Percentiles rank a stretch among this genome's conserved stretches.
Conservation (phyloP, 92 coral and sea anemone species). For the Epizoanthus illoricatus region DNA sequence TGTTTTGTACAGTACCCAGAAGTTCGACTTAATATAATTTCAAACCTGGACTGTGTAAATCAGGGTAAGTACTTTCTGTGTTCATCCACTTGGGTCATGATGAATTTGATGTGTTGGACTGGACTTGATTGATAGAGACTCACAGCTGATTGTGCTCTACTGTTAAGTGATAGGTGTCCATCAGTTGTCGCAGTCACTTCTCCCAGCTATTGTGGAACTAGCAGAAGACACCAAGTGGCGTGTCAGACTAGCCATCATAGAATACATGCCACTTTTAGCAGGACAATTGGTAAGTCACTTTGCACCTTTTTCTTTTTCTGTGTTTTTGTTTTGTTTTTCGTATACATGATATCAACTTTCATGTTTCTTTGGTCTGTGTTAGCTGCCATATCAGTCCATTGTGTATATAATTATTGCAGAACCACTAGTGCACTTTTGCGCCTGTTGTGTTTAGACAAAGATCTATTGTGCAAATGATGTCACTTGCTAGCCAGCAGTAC, state of each 20-base stretch:
- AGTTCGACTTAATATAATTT: slow-evolving; percentile 93
- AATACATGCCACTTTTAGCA: slow-evolving; percentile 98
- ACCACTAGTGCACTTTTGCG: too few relatives aligned
- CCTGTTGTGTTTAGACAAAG: too few relatives aligned
- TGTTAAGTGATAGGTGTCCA: slow-evolving; percentile 86
- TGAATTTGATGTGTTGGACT: too few relatives aligned
- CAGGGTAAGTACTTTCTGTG: slow-evolving; percentile 64
- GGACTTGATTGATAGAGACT: neutral
- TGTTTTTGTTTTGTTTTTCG: too few relatives aligned
- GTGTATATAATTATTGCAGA: too few relatives aligned
- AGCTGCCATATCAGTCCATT: too few relatives aligned
- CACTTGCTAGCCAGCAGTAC: too few relatives aligned
- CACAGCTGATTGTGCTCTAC: neutral
- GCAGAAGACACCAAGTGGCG: slow-evolving; percentile 99
- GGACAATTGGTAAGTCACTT: slow-evolving; percentile 81
- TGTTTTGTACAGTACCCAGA: slow-evolving; percentile 81
- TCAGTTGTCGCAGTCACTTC: slow-evolving; percentile 94
- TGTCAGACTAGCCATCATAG: slow-evolving; percentile 95
- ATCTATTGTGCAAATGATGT: too few relatives aligned
- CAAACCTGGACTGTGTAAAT: slow-evolving; percentile 98
- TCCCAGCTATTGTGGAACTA: slow-evolving; percentile 96
- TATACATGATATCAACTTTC: too few relatives aligned
- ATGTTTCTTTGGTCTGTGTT: too few relatives aligned
- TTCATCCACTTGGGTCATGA: neutral
- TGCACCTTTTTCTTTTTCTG: too few relatives aligned